Evolutionary conservation across 2,113 vertebrate species (phyloP).

Genomic region (Cromileptes altivelis): DNA sequence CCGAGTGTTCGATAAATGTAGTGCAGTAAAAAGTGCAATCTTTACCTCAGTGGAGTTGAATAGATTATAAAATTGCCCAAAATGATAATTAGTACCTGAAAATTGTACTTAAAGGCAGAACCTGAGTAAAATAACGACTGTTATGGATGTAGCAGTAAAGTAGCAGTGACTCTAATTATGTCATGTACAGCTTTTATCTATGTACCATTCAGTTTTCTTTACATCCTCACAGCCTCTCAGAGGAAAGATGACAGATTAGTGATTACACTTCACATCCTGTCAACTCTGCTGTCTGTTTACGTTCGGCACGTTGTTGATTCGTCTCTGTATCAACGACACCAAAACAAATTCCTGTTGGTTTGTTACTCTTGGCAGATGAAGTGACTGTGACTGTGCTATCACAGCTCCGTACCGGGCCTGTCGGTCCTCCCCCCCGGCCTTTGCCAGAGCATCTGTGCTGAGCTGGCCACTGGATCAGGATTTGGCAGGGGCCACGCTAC

Average conservation of each 20-base stretch:
- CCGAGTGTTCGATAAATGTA: no score
- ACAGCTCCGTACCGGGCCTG: slow-evolving; percentile 1
- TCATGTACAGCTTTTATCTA: no score
- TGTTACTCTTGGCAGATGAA: slow-evolving; percentile 44
- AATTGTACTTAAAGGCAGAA: no score
- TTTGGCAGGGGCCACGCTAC: slow-evolving; percentile 9
- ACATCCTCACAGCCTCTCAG: not conserved
- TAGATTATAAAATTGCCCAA: no score
- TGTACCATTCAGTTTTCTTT: not conserved
- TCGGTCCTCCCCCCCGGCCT: not conserved
- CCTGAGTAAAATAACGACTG: no score
- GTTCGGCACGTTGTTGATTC: not conserved
- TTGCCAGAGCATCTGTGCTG: slow-evolving; percentile 59
- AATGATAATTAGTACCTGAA: no score
- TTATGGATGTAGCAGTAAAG: no score
- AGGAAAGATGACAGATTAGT: no score
- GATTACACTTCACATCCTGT: not conserved
- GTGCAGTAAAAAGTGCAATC: no score
- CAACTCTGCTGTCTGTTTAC: not conserved
- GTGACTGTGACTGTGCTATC: slow-evolving; percentile 20
- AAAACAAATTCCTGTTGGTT: slow-evolving; percentile 36
- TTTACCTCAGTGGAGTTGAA: no score
- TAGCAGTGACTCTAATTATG: no score
- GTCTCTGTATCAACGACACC: slow-evolving; percentile 10
- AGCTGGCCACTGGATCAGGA: slow-evolving; percentile 36